These are phyloP conservation scores for Trileptium ribeirensis DNA, from an alignment of 2,888 invertebrate genomes.

Conservation along the genomic window DNA sequence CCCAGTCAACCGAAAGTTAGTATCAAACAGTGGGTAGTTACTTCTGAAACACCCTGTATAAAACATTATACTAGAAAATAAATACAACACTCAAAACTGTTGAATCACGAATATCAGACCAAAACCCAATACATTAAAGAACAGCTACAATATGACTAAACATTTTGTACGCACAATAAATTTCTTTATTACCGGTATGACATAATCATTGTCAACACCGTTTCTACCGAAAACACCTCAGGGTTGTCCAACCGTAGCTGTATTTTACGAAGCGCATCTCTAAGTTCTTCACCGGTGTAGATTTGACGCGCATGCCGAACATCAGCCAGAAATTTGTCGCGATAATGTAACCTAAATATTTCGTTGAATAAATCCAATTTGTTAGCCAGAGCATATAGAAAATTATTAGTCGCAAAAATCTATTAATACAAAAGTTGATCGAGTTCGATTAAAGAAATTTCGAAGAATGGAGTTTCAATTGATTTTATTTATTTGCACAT, in stretches of 20 bases:
- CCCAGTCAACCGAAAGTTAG: neutral
- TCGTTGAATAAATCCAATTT: no score
- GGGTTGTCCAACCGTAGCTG: constrained; percentile 88
- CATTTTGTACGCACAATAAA: no score
- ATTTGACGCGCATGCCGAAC: constrained; percentile 82
- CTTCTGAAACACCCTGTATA: no score
- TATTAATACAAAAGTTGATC: no score
- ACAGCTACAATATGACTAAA: no score
- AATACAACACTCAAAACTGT: neutral
- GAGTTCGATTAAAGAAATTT: no score
- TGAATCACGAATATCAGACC: neutral
- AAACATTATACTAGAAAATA: neutral
- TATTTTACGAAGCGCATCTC: constrained; percentile 72
- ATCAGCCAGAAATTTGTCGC: constrained; percentile 91
- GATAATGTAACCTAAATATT: constrained; percentile 92
- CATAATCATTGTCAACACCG: constrained; percentile 84
- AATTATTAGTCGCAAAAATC: no score
- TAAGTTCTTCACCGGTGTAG: constrained; percentile 68
- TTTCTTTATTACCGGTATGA: constrained; percentile 58
- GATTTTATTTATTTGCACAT: no score
- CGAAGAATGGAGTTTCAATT: no score
- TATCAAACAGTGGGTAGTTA: no score
- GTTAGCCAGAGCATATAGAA: no score
- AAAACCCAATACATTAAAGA: no score
- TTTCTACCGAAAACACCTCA: constrained; percentile 88